Conservation (phyloP, 2,888 invertebrate genomes). For the Patella depressa region DNA sequence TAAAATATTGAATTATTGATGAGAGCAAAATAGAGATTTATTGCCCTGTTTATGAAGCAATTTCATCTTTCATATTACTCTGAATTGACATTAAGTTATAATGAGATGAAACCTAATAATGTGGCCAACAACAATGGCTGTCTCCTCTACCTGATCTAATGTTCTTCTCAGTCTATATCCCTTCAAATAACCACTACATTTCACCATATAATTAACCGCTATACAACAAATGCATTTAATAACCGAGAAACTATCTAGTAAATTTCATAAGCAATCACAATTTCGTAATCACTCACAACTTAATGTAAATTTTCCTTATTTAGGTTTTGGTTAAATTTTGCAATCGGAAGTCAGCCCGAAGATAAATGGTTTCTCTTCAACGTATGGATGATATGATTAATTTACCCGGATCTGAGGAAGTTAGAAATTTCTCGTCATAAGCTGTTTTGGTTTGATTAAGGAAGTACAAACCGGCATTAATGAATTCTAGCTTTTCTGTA, state of each 20-base stretch:
- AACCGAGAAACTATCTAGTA: not conserved
- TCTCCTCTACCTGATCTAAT: no score
- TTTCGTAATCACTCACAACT: constrained; percentile 7
- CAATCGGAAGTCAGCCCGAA: constrained; percentile 6
- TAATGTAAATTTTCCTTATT: constrained; percentile 5
- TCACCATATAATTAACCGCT: no score
- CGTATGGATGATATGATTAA: constrained; percentile 6
- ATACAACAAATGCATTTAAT: not conserved
- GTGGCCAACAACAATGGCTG: no score
- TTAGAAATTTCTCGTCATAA: not conserved
- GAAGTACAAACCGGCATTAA: no score
- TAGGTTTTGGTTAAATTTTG: not conserved
- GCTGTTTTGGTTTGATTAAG: no score
- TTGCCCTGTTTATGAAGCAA: constrained; percentile 5
- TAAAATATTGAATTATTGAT: constrained; percentile 7
- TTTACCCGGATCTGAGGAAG: not conserved
- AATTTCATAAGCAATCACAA: constrained; percentile 1
- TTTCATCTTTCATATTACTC: not conserved
- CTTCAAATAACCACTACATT: no score
- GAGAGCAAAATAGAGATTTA: constrained; percentile 11
- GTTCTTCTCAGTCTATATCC: no score
- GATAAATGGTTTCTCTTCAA: constrained; percentile 4
- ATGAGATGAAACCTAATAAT: no score
- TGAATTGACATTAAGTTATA: no score
- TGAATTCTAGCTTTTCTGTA: no score